Conservation (phyloP, 2,797 vertebrate species). For the Amblyopsis hoosieri region DNA sequence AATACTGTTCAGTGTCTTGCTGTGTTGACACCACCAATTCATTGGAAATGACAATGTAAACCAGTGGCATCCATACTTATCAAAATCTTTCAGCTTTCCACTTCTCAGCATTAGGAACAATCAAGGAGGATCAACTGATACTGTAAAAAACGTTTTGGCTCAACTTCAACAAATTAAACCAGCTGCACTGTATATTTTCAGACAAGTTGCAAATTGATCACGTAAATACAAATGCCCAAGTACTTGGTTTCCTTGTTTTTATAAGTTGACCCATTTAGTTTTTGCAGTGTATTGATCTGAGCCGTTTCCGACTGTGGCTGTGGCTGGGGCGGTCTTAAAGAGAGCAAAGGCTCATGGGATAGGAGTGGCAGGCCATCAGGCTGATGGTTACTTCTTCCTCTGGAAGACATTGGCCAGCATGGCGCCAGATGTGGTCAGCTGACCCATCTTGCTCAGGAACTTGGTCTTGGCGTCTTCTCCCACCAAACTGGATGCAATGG, state of each 20-base stretch:
- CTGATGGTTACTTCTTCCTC: conserved; percentile 88
- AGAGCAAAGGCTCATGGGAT: conserved; percentile 73
- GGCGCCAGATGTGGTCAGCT: conserved; percentile 96
- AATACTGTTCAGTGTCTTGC: conserved; percentile 22
- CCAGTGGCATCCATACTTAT: conserved; percentile 27
- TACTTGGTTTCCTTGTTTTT: not conserved
- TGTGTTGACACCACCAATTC: not conserved
- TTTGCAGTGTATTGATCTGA: conserved; percentile 28
- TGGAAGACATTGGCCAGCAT: conserved; percentile 99
- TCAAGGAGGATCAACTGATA: conserved; percentile 24
- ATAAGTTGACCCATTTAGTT: conserved; percentile 28
- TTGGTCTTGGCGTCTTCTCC: conserved; percentile 99
- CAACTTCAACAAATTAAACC: conserved; percentile 21
- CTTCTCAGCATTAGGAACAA: conserved; percentile 11
- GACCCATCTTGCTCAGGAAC: conserved; percentile 99
- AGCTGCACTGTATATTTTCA: conserved; percentile 17
- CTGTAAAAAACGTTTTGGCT: conserved; percentile 18
- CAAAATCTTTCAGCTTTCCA: conserved; percentile 10
- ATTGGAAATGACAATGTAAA: conserved; percentile 47
- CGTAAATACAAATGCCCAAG: conserved; percentile 23
- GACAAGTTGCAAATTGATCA: conserved; percentile 13
- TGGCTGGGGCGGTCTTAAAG: conserved; percentile 59
- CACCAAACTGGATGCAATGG: conserved; percentile 95
- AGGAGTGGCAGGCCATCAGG: conserved; percentile 25
- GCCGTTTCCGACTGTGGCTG: conserved; percentile 15